Conservation (phyloP, 1,140 invertebrate species). For the Mercenaria mercenaria region DNA sequence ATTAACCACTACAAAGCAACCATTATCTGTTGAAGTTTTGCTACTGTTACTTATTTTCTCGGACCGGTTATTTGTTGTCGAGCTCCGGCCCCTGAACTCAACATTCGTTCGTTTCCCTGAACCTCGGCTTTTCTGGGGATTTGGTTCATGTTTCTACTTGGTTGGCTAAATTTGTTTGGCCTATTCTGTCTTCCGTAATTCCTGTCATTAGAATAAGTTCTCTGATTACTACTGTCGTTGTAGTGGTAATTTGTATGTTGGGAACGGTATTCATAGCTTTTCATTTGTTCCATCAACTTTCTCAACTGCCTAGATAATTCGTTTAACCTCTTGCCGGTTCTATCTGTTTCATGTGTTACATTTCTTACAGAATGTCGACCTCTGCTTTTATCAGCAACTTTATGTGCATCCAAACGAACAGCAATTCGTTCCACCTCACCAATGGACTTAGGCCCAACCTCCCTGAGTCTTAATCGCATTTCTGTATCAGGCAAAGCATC, state of each 20-base stretch:
- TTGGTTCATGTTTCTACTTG: no score
- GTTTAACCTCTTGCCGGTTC: neutral
- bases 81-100: neutral
- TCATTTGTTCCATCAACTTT: neutral
- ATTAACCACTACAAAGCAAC: neutral
- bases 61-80: neutral
- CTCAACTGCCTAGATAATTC: neutral
- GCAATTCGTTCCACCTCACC: constrained; percentile 48
- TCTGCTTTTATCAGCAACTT: constrained; percentile 40
- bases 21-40: neutral
- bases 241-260: no score
- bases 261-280: neutral
- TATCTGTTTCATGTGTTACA: neutral
- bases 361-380: neutral
- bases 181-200: no score
- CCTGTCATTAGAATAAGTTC: no score
- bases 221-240: no score
- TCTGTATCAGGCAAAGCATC: constrained; percentile 44
- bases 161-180: no score
- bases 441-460: constrained; percentile 31
- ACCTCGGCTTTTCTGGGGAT: neutral
- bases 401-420: constrained; percentile 47
- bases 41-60: neutral
- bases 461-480: constrained; percentile 22
- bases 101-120: constrained; percentile 12